Evolutionary conservation across 1,140 invertebrate genomes (phyloP), one percentile per base, ranked within the genome.

Genomic region (Spodoptera frugiperda): DNA sequence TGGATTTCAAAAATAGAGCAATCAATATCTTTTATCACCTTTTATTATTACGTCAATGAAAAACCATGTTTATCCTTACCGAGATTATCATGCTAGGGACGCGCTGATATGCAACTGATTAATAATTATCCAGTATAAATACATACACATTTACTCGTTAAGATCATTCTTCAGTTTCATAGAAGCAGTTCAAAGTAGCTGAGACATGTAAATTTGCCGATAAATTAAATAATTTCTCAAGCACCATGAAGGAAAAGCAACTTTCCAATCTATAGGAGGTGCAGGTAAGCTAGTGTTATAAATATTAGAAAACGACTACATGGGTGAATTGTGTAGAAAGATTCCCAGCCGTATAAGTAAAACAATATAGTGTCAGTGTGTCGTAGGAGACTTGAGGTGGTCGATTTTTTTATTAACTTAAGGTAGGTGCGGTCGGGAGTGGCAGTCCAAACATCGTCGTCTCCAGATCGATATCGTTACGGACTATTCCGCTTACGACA

Each of bases 331-430:
- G 44, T 19, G 51, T 71, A 55, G 51, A 46, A 17, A 25, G 14
- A 71, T 55, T 8, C 12, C 53, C 53, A 55, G 21, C 19, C 39
- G 59, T 74, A 49, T 48, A 74, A 61, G 54, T 61, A 74, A 49
- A 49, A 61, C 14, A 68, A 19, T 71, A 68, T 78, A 80, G 78
- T 82, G 84, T 81, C 81, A 86, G 80, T 84, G 78, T 84, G 78
- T 72, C 78, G 81, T 77, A 51, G 84, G 79, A 82, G 81, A 83
- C 77, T 67, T 67, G 70, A 73, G 79, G 86, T 89, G 87, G 86
- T 93, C 88, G 90, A 91, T 92, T 92, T 93, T 65, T 67, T 93
- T 92, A 93, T 92, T 91, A 91, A 89, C 87, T 88, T 88, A 84
- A 51, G 78, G 84, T 88, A 84, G 91, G 91, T 88, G 91, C 90